Evolutionary conservation across 1,140 invertebrate genomes (phyloP).

Genomic region (Helicoverpa armigera): DNA sequence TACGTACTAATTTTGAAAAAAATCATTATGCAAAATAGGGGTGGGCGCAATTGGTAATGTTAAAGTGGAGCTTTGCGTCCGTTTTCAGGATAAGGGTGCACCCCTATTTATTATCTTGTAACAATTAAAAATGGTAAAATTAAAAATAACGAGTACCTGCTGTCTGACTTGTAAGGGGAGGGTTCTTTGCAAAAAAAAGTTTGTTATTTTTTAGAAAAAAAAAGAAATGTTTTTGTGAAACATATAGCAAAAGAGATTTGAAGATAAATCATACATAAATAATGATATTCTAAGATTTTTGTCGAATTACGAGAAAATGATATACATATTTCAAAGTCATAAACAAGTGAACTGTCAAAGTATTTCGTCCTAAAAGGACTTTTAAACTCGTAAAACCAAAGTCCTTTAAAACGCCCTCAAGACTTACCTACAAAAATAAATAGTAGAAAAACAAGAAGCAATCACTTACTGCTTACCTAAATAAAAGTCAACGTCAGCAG

Average conservation of each 20-base stretch:
- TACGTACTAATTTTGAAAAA: slow-evolving; percentile 47
- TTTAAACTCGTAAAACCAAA: background rate
- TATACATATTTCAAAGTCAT: no score
- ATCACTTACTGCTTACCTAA: slow-evolving; percentile 9
- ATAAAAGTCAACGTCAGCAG: slow-evolving; percentile 44
- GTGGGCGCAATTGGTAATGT: slow-evolving; percentile 32
- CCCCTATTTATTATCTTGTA: slow-evolving; percentile 18
- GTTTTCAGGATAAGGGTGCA: background rate
- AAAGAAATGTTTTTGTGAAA: no score
- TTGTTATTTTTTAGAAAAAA: no score
- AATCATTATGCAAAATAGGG: slow-evolving; percentile 42
- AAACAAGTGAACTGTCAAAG: no score
- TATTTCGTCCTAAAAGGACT: no score
- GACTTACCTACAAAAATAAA: slow-evolving; percentile 24
- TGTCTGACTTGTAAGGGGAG: no score
- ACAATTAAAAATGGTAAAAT: background rate
- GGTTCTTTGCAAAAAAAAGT: no score
- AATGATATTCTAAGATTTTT: no score
- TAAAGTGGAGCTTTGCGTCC: slow-evolving; percentile 27
- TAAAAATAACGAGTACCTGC: no score
- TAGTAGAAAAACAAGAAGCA: background rate
- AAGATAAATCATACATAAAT: no score
- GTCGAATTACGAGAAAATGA: no score
- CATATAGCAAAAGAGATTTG: no score
- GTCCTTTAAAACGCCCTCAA: background rate